Conservation (phyloP, 2,797 vertebrate genomes). For the Aeoliscus strigatus region DNA sequence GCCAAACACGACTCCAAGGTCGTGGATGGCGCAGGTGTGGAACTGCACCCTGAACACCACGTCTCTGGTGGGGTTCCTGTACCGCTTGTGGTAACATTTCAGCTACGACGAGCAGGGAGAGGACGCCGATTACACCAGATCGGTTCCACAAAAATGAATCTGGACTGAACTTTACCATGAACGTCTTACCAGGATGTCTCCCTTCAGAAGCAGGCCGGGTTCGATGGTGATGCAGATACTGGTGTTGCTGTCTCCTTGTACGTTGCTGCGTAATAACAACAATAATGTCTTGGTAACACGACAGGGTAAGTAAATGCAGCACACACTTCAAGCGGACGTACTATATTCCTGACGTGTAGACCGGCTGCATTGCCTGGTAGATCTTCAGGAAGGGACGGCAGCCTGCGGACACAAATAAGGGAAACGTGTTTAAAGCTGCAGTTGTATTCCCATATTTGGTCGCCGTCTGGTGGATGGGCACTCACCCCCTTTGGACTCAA, state of each 20-base stretch:
- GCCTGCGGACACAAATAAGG: constrained; percentile 63
- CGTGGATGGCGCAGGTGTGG: constrained; percentile 94
- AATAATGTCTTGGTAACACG: not conserved
- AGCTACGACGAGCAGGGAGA: too few species aligned
- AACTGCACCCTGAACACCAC: constrained; percentile 95
- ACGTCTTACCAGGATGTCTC: constrained; percentile 86
- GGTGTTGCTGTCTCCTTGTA: constrained; percentile 92
- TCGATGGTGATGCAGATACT: constrained; percentile 96
- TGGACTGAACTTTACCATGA: too few species aligned
- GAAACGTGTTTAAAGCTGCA: not conserved
- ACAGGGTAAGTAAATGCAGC: too few species aligned
- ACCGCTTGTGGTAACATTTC: constrained; percentile 96
- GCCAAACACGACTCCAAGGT: constrained; percentile 88
- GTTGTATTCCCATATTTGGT: rapidly evolving
- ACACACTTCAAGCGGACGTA: too few species aligned
- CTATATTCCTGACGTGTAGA: constrained; percentile 98
- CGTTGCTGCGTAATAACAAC: constrained; percentile 73
- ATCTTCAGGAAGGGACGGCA: constrained; percentile 97
- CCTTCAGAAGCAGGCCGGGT: constrained; percentile 88
- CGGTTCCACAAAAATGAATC: too few species aligned
- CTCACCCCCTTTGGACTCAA: constrained; percentile 92
- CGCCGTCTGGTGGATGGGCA: rapidly evolving
- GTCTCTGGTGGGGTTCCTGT: constrained; percentile 84
- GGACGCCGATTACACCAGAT: too few species aligned
- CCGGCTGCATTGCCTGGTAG: constrained; percentile 96